Percentiles rank a stretch among this genome's conserved stretches.
Evolutionary conservation across 2,113 vertebrate species (phyloP).

Genomic region (Aphelocoma coerulescens): DNA sequence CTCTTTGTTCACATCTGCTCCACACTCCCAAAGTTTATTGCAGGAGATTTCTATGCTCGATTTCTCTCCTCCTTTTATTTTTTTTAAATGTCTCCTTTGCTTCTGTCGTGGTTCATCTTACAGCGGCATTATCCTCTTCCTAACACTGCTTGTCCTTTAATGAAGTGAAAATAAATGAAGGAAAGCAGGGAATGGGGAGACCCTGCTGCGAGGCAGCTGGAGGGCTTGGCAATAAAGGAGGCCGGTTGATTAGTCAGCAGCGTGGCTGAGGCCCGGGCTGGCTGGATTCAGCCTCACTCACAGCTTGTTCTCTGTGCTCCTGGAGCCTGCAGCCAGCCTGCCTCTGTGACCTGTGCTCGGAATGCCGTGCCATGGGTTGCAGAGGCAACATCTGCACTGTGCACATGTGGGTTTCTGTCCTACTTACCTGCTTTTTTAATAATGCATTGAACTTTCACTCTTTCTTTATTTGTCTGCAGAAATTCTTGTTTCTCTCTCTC

Average conservation of each 20-base stretch:
- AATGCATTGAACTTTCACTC: neutral
- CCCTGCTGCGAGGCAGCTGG: slow-evolving; percentile 48
- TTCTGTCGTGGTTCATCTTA: slow-evolving; percentile 44
- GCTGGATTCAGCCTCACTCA: neutral
- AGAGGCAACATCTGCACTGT: neutral
- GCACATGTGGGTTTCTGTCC: neutral
- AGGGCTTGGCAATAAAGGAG: slow-evolving; percentile 49
- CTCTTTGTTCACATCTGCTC: slow-evolving; percentile 70
- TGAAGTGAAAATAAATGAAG: slow-evolving; percentile 67
- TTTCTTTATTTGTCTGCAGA: neutral
- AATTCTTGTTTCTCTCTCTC: neutral
- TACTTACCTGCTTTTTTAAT: slow-evolving; percentile 35
- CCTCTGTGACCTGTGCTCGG: neutral
- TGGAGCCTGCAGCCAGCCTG: neutral
- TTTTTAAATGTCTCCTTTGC: slow-evolving; percentile 15
- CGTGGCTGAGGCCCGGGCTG: neutral
- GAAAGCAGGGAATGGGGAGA: slow-evolving; percentile 36
- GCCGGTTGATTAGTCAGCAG: slow-evolving; percentile 31
- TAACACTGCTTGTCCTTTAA: slow-evolving; percentile 42
- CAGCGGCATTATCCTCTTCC: slow-evolving; percentile 39
- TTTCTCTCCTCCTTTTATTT: slow-evolving; percentile 17
- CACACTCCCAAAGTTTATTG: slow-evolving; percentile 23
- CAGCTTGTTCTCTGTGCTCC: neutral
- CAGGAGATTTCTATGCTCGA: slow-evolving; percentile 32
- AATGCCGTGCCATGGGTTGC: fast-evolving